Evolutionary conservation across 1,140 invertebrate species (phyloP).

Genomic region (Drosophila auraria): DNA sequence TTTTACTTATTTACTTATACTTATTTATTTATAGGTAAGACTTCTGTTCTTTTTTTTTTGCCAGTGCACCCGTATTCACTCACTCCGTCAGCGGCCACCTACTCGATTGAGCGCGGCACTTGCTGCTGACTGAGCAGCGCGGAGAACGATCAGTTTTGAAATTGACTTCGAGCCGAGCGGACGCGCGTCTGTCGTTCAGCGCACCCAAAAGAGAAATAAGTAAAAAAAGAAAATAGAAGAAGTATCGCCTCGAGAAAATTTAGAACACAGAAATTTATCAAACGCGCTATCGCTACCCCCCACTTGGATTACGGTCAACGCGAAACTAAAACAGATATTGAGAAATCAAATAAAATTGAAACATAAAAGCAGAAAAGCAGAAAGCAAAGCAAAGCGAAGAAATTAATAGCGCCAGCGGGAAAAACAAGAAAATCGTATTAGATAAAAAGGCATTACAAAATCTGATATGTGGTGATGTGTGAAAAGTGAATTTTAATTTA

Average conservation of each 20-base stretch:
- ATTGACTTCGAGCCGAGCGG: conserved; percentile 75
- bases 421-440: conserved; percentile 47
- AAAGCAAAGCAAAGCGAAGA: conserved; percentile 23
- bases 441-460: conserved; percentile 48
- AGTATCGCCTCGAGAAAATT: conserved; percentile 61
- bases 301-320: conserved; percentile 83
- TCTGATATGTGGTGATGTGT: conserved; percentile 59
- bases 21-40: too few relatives aligned
- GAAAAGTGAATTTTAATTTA: conserved; percentile 47
- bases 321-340: conserved; percentile 57
- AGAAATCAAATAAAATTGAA: conserved; percentile 26
- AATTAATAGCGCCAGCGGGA: conserved; percentile 29
- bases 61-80: conserved; percentile 14
- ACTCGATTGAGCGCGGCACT: conserved; percentile 54
- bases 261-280: conserved; percentile 55
- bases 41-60: too few relatives aligned
- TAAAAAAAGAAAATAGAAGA: conserved; percentile 37
- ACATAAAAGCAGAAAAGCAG: conserved; percentile 23
- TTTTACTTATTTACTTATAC: too few relatives aligned
- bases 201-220: conserved; percentile 25
- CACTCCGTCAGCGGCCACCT: conserved; percentile 4
- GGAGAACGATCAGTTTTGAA: conserved; percentile 77
- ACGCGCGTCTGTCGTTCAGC: conserved; percentile 65
- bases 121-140: conserved; percentile 53
- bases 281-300: conserved; percentile 65